These are phyloP conservation scores for Aphelinus atriplicis DNA, from an alignment of 1,140 invertebrate species.

Conservation along the genomic window DNA sequence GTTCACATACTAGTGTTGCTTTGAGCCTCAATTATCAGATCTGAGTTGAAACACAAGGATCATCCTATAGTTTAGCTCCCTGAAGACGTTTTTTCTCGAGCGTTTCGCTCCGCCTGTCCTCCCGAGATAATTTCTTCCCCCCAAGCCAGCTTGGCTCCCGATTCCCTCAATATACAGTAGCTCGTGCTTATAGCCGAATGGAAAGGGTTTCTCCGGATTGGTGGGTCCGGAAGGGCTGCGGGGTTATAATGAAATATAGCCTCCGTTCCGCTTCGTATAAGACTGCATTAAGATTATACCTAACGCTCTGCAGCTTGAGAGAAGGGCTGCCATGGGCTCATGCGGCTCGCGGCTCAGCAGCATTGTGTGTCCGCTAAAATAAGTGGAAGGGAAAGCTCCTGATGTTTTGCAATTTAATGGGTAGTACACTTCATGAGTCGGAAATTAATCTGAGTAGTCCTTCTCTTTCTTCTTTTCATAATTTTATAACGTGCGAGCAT, in stretches of 20 bases:
- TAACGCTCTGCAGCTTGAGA: conserved; percentile 45
- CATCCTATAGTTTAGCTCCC: too few relatives aligned
- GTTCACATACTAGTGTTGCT: background rate
- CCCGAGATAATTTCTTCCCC: conserved; percentile 36
- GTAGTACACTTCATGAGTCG: too few relatives aligned
- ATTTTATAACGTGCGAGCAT: too few relatives aligned
- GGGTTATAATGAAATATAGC: conserved; percentile 68
- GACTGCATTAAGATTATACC: conserved; percentile 68
- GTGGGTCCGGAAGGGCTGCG: conserved; percentile 57
- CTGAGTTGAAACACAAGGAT: too few relatives aligned
- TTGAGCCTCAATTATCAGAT: background rate
- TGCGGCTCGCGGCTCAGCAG: conserved; percentile 37
- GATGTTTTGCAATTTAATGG: too few relatives aligned
- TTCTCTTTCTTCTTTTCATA: too few relatives aligned
- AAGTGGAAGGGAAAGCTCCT: background rate
- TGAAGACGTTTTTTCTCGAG: background rate
- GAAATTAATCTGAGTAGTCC: too few relatives aligned
- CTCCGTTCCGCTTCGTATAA: conserved; percentile 64
- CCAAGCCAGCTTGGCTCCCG: conserved; percentile 41
- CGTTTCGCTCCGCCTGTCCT: conserved; percentile 14
- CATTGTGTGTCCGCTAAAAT: conserved; percentile 40
- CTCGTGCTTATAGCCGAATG: conserved; percentile 52
- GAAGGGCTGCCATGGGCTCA: conserved; percentile 12
- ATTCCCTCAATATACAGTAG: conserved; percentile 39
- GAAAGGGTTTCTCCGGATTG: conserved; percentile 58